Conservation (phyloP, 2,888 invertebrate genomes). For the Drosophila rubida region DNA sequence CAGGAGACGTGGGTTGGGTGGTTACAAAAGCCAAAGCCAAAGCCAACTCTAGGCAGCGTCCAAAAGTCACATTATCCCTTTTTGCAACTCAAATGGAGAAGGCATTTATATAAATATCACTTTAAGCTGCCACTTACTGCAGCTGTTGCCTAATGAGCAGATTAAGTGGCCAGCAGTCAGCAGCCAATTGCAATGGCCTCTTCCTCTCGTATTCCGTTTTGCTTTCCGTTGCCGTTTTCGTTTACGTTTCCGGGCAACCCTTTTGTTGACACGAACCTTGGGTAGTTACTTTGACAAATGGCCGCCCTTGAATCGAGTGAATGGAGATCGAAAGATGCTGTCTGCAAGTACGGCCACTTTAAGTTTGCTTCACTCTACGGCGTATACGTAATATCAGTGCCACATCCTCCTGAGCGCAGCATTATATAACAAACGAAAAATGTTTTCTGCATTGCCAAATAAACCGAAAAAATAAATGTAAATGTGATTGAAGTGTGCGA, state of each 20-base stretch:
- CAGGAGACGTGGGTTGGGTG: background rate
- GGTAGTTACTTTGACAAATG: conserved; percentile 36
- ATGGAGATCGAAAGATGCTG: conserved; percentile 15
- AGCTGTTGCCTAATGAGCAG: conserved; percentile 77
- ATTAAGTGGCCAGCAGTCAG: conserved; percentile 51
- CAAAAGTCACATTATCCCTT: conserved; percentile 65
- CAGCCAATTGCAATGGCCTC: conserved; percentile 37
- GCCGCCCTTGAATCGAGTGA: conserved; percentile 5
- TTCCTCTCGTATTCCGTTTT: conserved; percentile 11
- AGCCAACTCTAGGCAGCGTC: conserved; percentile 2
- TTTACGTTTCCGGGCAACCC: conserved; percentile 42
- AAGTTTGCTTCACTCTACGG: conserved; percentile 1
- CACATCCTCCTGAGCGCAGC: conserved; percentile 11
- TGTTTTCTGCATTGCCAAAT: conserved; percentile 47
- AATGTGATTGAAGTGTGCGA: conserved; percentile 20
- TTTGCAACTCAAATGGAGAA: conserved; percentile 20
- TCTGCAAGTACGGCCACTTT: conserved; percentile 18
- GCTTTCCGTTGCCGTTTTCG: conserved; percentile 19
- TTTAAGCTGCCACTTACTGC: conserved; percentile 58
- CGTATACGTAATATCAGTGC: conserved; percentile 22
- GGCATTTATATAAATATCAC: conserved; percentile 65
- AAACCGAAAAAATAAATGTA: conserved; percentile 47
- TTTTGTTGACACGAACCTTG: conserved; percentile 35
- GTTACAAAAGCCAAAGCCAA: background rate
- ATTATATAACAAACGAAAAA: conserved; percentile 24